Evolutionary conservation across 2,888 invertebrate species (phyloP).

Genomic region (Chrysotoxum bicinctum): DNA sequence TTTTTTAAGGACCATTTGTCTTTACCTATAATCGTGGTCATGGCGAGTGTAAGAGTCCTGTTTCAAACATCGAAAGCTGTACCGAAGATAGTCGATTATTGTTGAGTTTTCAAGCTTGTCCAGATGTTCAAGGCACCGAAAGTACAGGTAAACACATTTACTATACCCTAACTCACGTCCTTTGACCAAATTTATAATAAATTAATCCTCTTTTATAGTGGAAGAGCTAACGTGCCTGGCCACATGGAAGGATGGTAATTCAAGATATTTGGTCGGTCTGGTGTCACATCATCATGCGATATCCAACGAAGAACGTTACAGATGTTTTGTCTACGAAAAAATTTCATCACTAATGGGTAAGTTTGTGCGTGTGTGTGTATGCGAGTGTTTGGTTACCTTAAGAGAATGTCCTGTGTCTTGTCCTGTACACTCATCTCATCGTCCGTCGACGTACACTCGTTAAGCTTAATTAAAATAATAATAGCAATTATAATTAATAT

Average conservation of each 20-base stretch:
- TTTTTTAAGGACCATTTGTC: conserved; percentile 89
- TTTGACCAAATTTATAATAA: conserved; percentile 8
- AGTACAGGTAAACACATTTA: conserved; percentile 87
- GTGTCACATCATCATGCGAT: conserved; percentile 94
- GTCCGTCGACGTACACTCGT: conserved; percentile 10
- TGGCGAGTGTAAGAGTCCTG: conserved; percentile 93
- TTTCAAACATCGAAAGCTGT: conserved; percentile 96
- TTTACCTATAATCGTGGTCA: conserved; percentile 96
- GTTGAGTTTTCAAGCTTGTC: conserved; percentile 96
- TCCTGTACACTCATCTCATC: neutral
- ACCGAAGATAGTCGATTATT: conserved; percentile 95
- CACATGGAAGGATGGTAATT: conserved; percentile 96
- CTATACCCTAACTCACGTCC: neutral
- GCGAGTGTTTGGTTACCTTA: conserved; percentile 25
- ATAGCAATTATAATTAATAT: conserved; percentile 70
- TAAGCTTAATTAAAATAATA: conserved; percentile 69
- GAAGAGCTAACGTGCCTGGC: conserved; percentile 95
- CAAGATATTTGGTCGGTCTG: conserved; percentile 94
- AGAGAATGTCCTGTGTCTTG: conserved; percentile 10
- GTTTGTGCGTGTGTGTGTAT: conserved; percentile 57
- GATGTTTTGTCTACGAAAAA: conserved; percentile 97
- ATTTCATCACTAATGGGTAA: conserved; percentile 85
- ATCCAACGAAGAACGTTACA: conserved; percentile 95
- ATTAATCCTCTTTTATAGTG: conserved; percentile 83
- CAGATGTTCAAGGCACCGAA: conserved; percentile 94